Conservation (phyloP, 2,113 vertebrate genomes). For the Pelvicachromis taeniatus region DNA sequence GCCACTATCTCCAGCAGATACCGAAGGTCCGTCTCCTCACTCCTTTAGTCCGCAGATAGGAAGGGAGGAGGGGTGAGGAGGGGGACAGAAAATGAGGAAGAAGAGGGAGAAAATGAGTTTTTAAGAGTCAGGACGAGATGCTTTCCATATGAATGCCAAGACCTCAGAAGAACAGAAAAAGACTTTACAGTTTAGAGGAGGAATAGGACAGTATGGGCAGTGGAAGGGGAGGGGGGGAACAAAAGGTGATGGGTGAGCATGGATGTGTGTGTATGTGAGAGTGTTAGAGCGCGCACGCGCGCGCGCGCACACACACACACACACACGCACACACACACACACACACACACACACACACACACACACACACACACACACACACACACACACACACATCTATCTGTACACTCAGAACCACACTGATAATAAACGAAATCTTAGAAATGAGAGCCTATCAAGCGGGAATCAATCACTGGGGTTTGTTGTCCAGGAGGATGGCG, state of each 20-base stretch:
- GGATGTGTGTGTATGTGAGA: background rate
- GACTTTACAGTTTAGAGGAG: slow-evolving; percentile 21
- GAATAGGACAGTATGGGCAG: slow-evolving; percentile 43
- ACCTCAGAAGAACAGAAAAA: slow-evolving; percentile 13
- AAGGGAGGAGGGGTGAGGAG: background rate
- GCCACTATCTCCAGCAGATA: slow-evolving; percentile 65
- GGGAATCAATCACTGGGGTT: slow-evolving; percentile 96
- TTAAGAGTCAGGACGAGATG: slow-evolving; percentile 22
- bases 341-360: background rate
- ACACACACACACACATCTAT: background rate
- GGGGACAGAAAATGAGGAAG: slow-evolving; percentile 10
- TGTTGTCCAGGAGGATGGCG: slow-evolving; percentile 95
- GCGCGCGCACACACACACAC: background rate
- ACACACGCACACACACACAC: background rate
- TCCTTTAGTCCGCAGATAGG: slow-evolving; percentile 51
- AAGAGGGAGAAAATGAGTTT: slow-evolving; percentile 16
- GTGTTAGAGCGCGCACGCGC: background rate
- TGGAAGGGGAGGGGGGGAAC: slow-evolving; percentile 22
- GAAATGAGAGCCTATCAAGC: slow-evolving; percentile 86
- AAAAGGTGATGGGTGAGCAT: slow-evolving; percentile 49
- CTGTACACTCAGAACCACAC: slow-evolving; percentile 79
- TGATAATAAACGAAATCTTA: slow-evolving; percentile 98
- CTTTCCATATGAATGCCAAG: slow-evolving; percentile 42
- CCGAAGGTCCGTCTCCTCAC: slow-evolving; percentile 57
- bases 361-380: background rate